Conservation (phyloP, 2,888 invertebrate species). For the Tuta absoluta region DNA sequence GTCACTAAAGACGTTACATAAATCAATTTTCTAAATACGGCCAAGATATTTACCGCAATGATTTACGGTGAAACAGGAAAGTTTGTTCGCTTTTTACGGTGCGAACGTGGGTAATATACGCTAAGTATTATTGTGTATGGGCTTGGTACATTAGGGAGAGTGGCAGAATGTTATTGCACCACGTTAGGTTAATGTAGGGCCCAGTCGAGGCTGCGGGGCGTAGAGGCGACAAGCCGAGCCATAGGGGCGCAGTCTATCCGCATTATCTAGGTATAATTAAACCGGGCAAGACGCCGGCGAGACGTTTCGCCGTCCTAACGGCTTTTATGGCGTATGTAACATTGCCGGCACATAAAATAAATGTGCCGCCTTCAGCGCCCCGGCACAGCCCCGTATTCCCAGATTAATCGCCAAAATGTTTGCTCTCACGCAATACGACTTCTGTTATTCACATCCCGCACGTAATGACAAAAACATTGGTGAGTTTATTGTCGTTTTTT, state of each 20-base stretch:
- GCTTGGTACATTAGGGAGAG: conserved; percentile 58
- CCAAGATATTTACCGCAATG: conserved; percentile 63
- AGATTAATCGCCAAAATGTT: conserved; percentile 79
- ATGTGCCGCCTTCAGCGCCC: conserved; percentile 75
- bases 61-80: conserved; percentile 61
- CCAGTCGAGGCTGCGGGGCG: conserved; percentile 45
- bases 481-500: conserved; percentile 20
- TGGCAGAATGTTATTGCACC: conserved; percentile 69
- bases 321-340: conserved; percentile 81
- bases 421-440: conserved; percentile 67
- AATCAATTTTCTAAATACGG: conserved; percentile 69
- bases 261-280: conserved; percentile 79
- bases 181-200: conserved; percentile 64
- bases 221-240: conserved; percentile 35
- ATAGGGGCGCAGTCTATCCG: conserved; percentile 60
- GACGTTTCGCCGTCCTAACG: conserved; percentile 80
- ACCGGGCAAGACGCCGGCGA: conserved; percentile 78
- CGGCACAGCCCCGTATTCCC: conserved; percentile 70
- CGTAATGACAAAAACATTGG: conserved; percentile 19
- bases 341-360: conserved; percentile 80
- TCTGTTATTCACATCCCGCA: conserved; percentile 50
- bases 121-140: conserved; percentile 49
- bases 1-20: conserved; percentile 66
- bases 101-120: conserved; percentile 44
- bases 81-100: conserved; percentile 49